Percentiles rank a stretch among this genome's conserved stretches.
Evolutionary conservation across 2,113 vertebrate genomes (phyloP).

Genomic region (Microtus oregoni): DNA sequence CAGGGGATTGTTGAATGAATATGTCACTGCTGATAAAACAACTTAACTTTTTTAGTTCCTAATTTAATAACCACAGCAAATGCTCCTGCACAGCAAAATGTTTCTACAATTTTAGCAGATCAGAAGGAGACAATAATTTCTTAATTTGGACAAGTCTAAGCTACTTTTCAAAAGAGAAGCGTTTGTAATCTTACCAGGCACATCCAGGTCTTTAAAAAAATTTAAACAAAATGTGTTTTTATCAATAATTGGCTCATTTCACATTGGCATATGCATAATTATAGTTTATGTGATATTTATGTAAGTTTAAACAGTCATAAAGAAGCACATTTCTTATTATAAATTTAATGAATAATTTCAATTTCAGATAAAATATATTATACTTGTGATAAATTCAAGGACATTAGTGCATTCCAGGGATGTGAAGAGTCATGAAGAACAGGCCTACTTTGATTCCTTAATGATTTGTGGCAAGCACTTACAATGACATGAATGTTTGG

Average conservation of each 20-base stretch:
- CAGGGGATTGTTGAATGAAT: not conserved
- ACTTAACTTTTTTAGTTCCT: not conserved
- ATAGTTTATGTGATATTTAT: not conserved
- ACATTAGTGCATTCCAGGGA: not conserved
- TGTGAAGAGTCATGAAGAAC: not conserved
- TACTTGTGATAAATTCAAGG: not conserved
- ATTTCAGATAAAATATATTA: not conserved
- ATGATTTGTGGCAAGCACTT: not conserved
- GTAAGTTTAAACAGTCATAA: not conserved
- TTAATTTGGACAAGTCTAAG: not conserved
- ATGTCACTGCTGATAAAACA: too few relatives aligned
- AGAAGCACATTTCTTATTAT: not conserved
- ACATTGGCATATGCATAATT: not conserved
- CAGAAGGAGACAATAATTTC: not conserved
- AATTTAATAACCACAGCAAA: not conserved
- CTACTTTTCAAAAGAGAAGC: not conserved
- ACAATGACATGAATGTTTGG: not conserved
- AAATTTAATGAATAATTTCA: not conserved
- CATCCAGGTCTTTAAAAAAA: not conserved
- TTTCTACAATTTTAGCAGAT: not conserved
- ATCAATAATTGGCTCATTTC: not conserved
- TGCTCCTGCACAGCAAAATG: not conserved
- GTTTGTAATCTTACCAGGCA: not conserved
- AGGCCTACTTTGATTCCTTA: constrained; percentile 1
- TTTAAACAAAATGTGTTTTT: not conserved